These are phyloP conservation scores for Oreochromis niloticus DNA, from an alignment of 2,113 vertebrate genomes.

Conservation along the genomic window DNA sequence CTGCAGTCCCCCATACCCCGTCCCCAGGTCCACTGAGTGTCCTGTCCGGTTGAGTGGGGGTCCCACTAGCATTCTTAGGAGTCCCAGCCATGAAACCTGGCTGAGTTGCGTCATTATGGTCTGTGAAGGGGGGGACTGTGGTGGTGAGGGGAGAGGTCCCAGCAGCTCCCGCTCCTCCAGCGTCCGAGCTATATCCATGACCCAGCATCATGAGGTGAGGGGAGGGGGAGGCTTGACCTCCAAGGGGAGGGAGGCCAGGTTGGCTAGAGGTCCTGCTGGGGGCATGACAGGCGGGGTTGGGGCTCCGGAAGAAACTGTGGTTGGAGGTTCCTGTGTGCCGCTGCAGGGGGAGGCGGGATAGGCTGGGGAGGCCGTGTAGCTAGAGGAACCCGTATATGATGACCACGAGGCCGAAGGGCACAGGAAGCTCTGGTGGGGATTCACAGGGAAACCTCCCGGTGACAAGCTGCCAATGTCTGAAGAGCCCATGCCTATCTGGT, in stretches of 20 bases:
- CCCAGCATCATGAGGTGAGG: slow-evolving; percentile 67
- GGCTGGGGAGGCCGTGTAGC: slow-evolving; percentile 59
- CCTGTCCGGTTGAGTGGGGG: slow-evolving; percentile 24
- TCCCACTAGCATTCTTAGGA: slow-evolving; percentile 2
- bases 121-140: slow-evolving; percentile 24
- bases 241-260: slow-evolving; percentile 51
- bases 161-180: neutral
- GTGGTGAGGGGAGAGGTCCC: slow-evolving; percentile 30
- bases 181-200: slow-evolving; percentile 43
- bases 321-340: slow-evolving; percentile 44
- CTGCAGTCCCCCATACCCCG: slow-evolving; percentile 11
- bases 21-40: slow-evolving; percentile 49
- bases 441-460: slow-evolving; percentile 78
- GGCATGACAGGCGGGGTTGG: slow-evolving; percentile 10
- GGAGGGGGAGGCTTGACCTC: slow-evolving; percentile 67
- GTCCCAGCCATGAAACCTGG: slow-evolving; percentile 30
- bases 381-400: slow-evolving; percentile 61
- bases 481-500: slow-evolving; percentile 39
- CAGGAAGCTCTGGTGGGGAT: slow-evolving; percentile 94
- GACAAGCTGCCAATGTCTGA: slow-evolving; percentile 56
- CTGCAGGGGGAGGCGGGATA: slow-evolving; percentile 66
- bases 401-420: slow-evolving; percentile 68
- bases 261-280: slow-evolving; percentile 45
- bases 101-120: slow-evolving; percentile 42
- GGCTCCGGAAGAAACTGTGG: neutral